Evolutionary conservation across 2,888 invertebrate species (phyloP).

Genomic region (Tiphia femorata): DNA sequence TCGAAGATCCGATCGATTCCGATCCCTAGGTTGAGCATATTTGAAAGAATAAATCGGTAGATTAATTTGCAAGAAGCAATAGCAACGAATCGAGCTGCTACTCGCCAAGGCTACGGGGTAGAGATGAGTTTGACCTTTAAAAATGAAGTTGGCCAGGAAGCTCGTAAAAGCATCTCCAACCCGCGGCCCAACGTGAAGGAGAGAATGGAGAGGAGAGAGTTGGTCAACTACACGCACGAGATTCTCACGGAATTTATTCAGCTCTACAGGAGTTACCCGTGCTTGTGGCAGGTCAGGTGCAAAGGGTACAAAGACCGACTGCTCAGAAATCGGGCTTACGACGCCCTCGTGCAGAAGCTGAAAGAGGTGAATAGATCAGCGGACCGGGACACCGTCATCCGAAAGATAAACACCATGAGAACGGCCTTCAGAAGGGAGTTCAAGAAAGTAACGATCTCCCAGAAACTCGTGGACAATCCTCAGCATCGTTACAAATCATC

Average conservation of each 20-base stretch:
- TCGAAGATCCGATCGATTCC: no score
- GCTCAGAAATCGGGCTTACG: conserved; percentile 32
- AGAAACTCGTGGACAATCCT: conserved; percentile 10
- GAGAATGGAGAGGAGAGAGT: conserved; percentile 19
- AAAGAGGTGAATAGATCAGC: conserved; percentile 33
- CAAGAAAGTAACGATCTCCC: conserved; percentile 33
- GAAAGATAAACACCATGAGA: conserved; percentile 39
- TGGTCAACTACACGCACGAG: conserved; percentile 29
- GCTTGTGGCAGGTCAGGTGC: conserved; percentile 41
- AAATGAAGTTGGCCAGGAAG: no score
- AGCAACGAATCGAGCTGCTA: no score
- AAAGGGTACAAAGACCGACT: conserved; percentile 34
- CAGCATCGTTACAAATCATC: conserved; percentile 26
- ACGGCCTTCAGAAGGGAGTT: conserved; percentile 41
- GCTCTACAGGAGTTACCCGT: conserved; percentile 30
- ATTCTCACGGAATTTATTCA: conserved; percentile 40
- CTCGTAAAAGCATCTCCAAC: no score
- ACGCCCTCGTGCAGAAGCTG: conserved; percentile 31
- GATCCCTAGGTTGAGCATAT: no score
- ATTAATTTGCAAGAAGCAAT: no score
- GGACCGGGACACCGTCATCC: conserved; percentile 34
- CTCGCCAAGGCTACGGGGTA: no score
- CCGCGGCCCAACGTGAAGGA: not conserved
- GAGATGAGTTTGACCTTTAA: no score
- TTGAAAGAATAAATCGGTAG: no score